Conservation (phyloP, 2,797 vertebrate genomes). For the Aldrovandia affinis region DNA sequence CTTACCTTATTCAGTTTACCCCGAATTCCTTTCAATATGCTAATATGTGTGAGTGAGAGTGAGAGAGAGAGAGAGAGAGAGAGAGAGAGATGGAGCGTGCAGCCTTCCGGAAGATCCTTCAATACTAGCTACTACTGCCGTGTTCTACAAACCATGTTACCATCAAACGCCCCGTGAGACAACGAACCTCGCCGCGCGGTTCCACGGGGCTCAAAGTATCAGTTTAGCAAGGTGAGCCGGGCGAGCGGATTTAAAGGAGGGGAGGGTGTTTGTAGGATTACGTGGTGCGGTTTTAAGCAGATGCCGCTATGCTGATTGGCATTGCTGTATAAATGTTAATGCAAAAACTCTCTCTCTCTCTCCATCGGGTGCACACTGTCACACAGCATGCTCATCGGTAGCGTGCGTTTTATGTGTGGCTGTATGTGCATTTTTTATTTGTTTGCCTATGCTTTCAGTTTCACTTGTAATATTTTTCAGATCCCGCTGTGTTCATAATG, state of each 20-base stretch:
- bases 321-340: constrained; percentile 55
- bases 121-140: constrained; percentile 57
- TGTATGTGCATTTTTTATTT: background rate
- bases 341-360: background rate
- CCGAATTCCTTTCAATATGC: constrained; percentile 21
- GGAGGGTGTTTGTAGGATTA: constrained; percentile 70
- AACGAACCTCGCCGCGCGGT: constrained; percentile 45
- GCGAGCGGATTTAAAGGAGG: constrained; percentile 73
- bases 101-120: constrained; percentile 48
- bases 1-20: constrained; percentile 29
- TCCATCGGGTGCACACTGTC: too few relatives aligned
- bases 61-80: constrained; percentile 19
- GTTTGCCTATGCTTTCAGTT: background rate
- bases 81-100: constrained; percentile 26
- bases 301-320: constrained; percentile 69
- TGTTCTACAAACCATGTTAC: constrained; percentile 68
- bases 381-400: background rate
- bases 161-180: constrained; percentile 48
- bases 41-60: constrained; percentile 24
- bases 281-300: constrained; percentile 75
- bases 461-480: background rate
- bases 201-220: constrained; percentile 39
- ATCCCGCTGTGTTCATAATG: background rate
- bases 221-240: constrained; percentile 43
- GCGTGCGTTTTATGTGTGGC: background rate